Evolutionary conservation across 2,113 vertebrate species (phyloP), one percentile per base, ranked within the genome.

Genomic region (Mus pahari): DNA sequence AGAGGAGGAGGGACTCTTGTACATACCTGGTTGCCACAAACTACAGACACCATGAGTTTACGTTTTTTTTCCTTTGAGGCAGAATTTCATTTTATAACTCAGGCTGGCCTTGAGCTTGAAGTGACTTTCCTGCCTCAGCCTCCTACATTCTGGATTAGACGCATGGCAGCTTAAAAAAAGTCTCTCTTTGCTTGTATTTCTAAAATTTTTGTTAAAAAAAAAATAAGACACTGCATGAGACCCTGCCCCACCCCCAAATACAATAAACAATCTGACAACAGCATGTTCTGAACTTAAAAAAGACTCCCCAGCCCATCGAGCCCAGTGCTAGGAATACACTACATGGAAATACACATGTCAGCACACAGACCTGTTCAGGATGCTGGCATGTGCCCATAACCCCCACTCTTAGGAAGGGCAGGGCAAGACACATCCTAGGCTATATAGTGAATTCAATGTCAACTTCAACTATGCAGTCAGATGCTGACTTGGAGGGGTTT

Each of bases 241-340:
- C 28, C 17, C 58, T 62, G 58, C 1, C 24, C 22, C 22, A 83
- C 55, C 7, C 55, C 81, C 58, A 86, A 36, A 78, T 75, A 36
- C n/a, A 73, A 90, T 53, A 82, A 19, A 26, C 14, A 86, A 58
- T 39, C 79, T 45, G 55, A 71, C 4, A 68, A 53, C 11, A 14
- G 13, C 14, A 79, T 74, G 39, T 79, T 89, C 5, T 89, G 71
- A 94, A 86, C 55, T 75, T 81, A 71, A 90, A 58, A 58, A 90
- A 81, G 74, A 81, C 2, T 22, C 45, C 53, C 48, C 68, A 93
- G 89, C 31, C 39, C 39, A 89, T 74, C 39, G 68, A 64, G 89
- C 48, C 12, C 13, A 75, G 3, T 73, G 33, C 55, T 74, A 75
- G 82, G 36, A 71, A 83, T 10, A 91, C 28, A 48, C 26, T 10